Base-by-base conservation (phyloP, 2,888 invertebrate species). In the Thymelicus lineola region DNA sequence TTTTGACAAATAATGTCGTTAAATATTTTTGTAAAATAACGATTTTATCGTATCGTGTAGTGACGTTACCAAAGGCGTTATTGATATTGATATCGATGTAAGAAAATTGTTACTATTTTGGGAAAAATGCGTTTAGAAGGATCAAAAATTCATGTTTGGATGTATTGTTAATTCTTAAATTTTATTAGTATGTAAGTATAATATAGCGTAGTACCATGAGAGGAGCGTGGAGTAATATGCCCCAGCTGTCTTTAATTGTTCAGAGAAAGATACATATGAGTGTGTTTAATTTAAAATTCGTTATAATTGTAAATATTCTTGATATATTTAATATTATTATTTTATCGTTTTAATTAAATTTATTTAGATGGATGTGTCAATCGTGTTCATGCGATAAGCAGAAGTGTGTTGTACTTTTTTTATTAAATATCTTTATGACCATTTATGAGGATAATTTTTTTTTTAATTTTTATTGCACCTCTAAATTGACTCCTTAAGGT, bases 51-150 rank as follows among this genome's bases (percentile, higher is more conserved):
- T 72, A 75, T 73, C 63, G 62, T 53, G 72, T 20, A 72, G 72
- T 68, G 69, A 77, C 73, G 77, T 82, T 80, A 83, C 82, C 82
- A 83, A 83, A 83, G 80, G 80, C 79, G 75, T 57, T 68, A 62
- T 68, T 57, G 50, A 68, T 68, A 62, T 68, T 68, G 61, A 62
- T n/a, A 15, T 63, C 28, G 53, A 50, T n/a, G 15, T 68, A 61
- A 68, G 68, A 35, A 62, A 62, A 57, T 68, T 68, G 62, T 68
- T 68, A 57, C 45, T 68, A 68, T 62, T 67, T 67, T 67, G 60
- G 60, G 50, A 60, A 60, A 15, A 36, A 42, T 53, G 14, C 45
- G 46, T 53, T 20, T 62, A 35, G 45, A 68, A 14, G 57, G 57
- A 62, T 68, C 46, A 57, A 68, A 68, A 62, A 55, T 68, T 57